These are phyloP conservation scores for Drosophila mulleri DNA, from an alignment of 2,888 invertebrate species.

Conservation along the genomic window DNA sequence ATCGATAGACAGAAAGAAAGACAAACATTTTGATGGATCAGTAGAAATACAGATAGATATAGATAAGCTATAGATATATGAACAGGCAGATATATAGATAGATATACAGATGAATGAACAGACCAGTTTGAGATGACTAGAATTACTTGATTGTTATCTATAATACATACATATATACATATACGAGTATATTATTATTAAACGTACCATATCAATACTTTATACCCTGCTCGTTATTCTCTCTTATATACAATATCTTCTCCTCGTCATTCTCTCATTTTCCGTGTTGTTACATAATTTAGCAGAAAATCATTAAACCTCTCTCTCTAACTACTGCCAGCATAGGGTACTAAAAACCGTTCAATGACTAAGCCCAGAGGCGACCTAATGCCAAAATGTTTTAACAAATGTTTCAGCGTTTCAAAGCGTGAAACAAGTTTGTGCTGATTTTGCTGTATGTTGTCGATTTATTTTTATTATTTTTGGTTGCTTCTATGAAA, in stretches of 20 bases:
- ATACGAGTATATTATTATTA: too few relatives aligned
- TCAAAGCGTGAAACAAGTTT: conserved; percentile 67
- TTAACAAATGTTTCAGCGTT: conserved; percentile 55
- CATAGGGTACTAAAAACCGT: conserved; percentile 21
- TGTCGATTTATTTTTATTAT: conserved; percentile 3
- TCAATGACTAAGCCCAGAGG: conserved; percentile 55
- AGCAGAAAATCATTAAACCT: not conserved
- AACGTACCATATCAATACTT: too few relatives aligned
- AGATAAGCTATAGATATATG: too few relatives aligned
- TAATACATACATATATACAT: not conserved
- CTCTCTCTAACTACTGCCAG: not conserved
- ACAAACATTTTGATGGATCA: too few relatives aligned
- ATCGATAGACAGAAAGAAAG: not conserved
- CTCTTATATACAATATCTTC: too few relatives aligned
- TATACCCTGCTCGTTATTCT: too few relatives aligned
- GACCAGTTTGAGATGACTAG: not conserved
- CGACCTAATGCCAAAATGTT: conserved; percentile 52
- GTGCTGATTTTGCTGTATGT: conserved; percentile 9
- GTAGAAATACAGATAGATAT: not conserved
- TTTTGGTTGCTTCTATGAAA: conserved; percentile 36
- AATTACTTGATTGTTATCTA: not conserved
- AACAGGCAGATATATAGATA: not conserved
- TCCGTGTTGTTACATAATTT: not conserved
- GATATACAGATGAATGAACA: not conserved
- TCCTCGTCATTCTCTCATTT: too few relatives aligned